Evolutionary conservation across 2,888 invertebrate genomes (phyloP), one percentile per base, ranked within the genome.

Genomic region (Drosophila demipolita): DNA sequence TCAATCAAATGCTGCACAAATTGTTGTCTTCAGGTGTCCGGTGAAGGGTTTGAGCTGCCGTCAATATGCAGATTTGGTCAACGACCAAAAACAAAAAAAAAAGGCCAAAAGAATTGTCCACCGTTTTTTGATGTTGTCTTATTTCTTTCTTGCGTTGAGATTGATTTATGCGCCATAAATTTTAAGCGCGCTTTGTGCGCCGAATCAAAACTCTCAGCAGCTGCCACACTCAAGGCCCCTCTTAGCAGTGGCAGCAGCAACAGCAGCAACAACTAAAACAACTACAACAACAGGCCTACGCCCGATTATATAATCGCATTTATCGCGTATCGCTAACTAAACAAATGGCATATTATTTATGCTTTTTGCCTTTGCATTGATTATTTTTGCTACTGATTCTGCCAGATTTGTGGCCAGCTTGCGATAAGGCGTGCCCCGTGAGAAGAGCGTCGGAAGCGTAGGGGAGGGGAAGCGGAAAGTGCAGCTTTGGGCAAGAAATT

Each of bases 151-250:
- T 36, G 36, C 7, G 29, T 38, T 8, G n/a, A 58, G 72, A 80
- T 75, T 89, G 83, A 89, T 85, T 85, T 89, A 89, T 88, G 88
- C 57, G 71, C 73, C 78, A 85, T 83, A 88, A 89, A 88, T 48
- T 60, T 89, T 87, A 76, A 80, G 73, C 63, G 69, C 58, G 65
- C 87, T 83, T 75, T 90, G 89, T 87, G 66, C 62, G 42, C 54
- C 52, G 65, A 65, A 63, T 63, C 73, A 59, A 76, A 36, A 62
- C 75, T 80, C 77, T 57, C 78, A 68, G 77, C 75, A 52, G 73
- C 59, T 60, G 62, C 63, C 59, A 57, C 59, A 57, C 26, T 64
- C 78, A 76, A 76, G 78, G 78, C 63, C 73, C 35, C 57, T 40
- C 20, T 55, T 42, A 42, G n/a, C 38, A 29, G n/a, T 29, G 29